A percentile compares a stretch with the other conserved stretches of the same genome.
These are phyloP conservation scores for Drosophila willistoni DNA, from an alignment of 1,140 invertebrate species.

Conservation along the genomic window DNA sequence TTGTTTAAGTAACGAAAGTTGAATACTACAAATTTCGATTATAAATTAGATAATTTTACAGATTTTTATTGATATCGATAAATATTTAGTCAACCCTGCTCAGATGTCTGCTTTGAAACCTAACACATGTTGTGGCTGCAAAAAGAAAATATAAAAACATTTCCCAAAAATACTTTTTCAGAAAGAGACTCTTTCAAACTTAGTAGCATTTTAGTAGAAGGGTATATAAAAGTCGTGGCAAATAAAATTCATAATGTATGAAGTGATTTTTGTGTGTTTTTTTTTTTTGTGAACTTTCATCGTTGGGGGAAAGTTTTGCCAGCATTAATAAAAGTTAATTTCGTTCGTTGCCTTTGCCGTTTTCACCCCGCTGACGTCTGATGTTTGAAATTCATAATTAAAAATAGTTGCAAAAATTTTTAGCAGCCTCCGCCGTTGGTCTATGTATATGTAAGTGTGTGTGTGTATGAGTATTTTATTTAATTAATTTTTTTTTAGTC, in stretches of 20 bases:
- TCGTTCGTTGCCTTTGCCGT: slow-evolving; percentile 36
- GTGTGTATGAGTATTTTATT: slow-evolving; percentile 23
- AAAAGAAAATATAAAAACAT: too few relatives aligned
- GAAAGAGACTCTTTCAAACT: too few relatives aligned
- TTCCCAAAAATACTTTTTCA: too few relatives aligned
- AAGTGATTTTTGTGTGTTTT: not conserved
- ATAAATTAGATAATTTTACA: too few relatives aligned
- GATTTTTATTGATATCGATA: too few relatives aligned
- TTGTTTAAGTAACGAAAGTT: too few relatives aligned
- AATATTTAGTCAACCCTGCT: too few relatives aligned
- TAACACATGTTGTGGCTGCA: too few relatives aligned
- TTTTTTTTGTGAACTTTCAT: slow-evolving; percentile 50
- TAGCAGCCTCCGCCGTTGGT: slow-evolving; percentile 15
- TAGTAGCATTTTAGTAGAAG: not conserved
- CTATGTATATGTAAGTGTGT: not conserved
- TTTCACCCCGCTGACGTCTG: slow-evolving; percentile 10
- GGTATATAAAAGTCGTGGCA: not conserved
- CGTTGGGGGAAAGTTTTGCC: slow-evolving; percentile 51
- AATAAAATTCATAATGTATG: not conserved
- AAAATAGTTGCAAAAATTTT: slow-evolving; percentile 69
- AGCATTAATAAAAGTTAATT: slow-evolving; percentile 71
- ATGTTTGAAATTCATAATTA: slow-evolving; percentile 73
- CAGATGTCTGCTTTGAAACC: too few relatives aligned
- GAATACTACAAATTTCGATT: too few relatives aligned
- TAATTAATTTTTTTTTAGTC: slow-evolving; percentile 28